Evolutionary conservation across 2,797 vertebrate species (phyloP).

Genomic region (Liasis olivaceus): DNA sequence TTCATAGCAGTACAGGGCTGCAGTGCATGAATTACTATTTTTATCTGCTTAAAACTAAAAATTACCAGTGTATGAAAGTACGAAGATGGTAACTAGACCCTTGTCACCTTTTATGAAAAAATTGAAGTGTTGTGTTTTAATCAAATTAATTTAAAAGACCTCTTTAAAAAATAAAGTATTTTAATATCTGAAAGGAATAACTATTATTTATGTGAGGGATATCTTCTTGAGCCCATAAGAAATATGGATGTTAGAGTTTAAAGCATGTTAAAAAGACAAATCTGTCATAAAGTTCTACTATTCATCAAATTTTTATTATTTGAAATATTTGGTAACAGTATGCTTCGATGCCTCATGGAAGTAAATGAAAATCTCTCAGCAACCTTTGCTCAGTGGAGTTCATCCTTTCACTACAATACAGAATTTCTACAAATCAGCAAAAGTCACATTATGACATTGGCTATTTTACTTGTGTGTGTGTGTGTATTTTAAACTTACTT

Average conservation of each 20-base stretch:
- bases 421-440: not conserved
- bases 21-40: not conserved
- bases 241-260: not conserved
- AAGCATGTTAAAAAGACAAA: not conserved
- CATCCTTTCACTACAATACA: not conserved
- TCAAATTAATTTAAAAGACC: slow-evolving; percentile 46
- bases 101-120: not conserved
- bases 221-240: not conserved
- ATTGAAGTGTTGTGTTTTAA: not conserved
- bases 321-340: not conserved
- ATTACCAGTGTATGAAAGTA: not conserved
- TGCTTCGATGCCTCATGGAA: not conserved
- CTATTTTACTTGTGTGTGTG: not conserved
- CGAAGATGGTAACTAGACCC: not conserved
- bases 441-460: not conserved
- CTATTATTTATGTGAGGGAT: not conserved
- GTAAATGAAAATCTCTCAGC: not conserved
- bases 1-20: not conserved
- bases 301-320: not conserved
- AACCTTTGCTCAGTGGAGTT: not conserved
- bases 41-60: slow-evolving; percentile 40
- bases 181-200: not conserved
- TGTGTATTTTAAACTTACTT: not conserved
- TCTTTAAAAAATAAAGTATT: not conserved
- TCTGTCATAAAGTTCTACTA: not conserved